phyloP scores from a whole-genome alignment of 2,797 vertebrate genomes.

The Harpagifer antarcticus region DNA sequence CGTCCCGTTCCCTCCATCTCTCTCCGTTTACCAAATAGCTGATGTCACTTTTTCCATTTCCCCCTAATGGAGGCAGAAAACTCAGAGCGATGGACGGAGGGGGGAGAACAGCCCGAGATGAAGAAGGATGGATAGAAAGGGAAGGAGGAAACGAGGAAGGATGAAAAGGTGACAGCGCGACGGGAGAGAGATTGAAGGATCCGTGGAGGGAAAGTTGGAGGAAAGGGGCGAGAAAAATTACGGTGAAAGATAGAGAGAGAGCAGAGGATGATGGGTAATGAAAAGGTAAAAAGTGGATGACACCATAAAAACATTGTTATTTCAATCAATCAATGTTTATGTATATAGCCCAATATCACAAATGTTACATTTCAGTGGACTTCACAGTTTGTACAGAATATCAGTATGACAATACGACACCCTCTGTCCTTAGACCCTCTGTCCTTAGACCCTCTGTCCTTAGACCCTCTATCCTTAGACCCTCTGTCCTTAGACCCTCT shows the following conservation, averaged over 20 bases:
- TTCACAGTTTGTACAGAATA: too few relatives aligned
- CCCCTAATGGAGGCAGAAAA: constrained; percentile 78
- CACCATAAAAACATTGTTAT: constrained; percentile 19
- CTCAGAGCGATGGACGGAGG: constrained; percentile 73
- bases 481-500: too few relatives aligned
- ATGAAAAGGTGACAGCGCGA: constrained; percentile 64
- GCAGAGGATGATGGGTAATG: constrained; percentile 40
- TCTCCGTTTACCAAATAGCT: constrained; percentile 80
- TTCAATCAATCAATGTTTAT: neutral
- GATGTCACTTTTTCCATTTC: constrained; percentile 83
- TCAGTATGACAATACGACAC: too few relatives aligned
- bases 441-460: too few relatives aligned
- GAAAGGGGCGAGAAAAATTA: constrained; percentile 13
- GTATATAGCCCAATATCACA: too few relatives aligned
- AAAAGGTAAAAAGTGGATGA: constrained; percentile 43
- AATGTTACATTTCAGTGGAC: too few relatives aligned
- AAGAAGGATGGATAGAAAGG: constrained; percentile 71
- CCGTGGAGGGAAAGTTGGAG: constrained; percentile 18
- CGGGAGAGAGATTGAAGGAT: constrained; percentile 59
- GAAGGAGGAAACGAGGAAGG: constrained; percentile 67
- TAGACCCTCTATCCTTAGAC: too few relatives aligned
- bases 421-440: too few relatives aligned
- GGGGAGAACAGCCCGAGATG: constrained; percentile 58
- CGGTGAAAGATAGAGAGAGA: constrained; percentile 25
- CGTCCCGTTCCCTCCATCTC: constrained; percentile 62